Evolutionary conservation across 1,140 invertebrate species (phyloP).

Genomic region (Ostrea edulis): DNA sequence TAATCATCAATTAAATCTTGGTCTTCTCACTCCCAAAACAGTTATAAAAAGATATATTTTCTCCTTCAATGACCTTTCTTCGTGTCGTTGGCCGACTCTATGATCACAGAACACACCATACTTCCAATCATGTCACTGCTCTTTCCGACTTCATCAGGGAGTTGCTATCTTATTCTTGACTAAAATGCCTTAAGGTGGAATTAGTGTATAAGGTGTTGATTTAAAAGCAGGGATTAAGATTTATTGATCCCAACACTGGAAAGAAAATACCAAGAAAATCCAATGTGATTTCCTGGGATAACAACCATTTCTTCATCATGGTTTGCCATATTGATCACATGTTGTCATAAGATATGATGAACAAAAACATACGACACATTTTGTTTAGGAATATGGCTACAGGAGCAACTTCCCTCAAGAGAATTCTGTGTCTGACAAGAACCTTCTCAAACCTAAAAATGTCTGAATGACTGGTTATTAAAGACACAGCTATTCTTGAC

Average conservation of each 20-base stretch:
- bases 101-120: background rate
- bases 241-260: slow-evolving; percentile 1
- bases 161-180: slow-evolving; percentile 2
- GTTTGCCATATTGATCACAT: background rate
- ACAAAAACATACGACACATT: slow-evolving; percentile 2
- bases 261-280: slow-evolving; percentile 10
- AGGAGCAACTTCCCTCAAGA: background rate
- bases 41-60: background rate
- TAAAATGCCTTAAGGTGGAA: slow-evolving; percentile 1
- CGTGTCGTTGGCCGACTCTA: background rate
- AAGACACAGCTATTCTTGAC: background rate
- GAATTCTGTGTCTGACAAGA: background rate
- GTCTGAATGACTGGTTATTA: slow-evolving; percentile 17
- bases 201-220: slow-evolving; percentile 30
- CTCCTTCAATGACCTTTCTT: background rate
- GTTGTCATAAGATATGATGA: background rate
- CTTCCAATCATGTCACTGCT: background rate
- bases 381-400: background rate
- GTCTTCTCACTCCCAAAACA: background rate
- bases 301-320: background rate
- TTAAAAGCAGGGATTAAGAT: slow-evolving; percentile 35
- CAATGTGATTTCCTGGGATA: background rate
- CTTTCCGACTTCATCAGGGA: background rate
- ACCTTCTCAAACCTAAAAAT: background rate
- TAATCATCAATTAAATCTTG: background rate